Evolutionary conservation across 2,888 invertebrate genomes (phyloP).

Genomic region (Dioctria linearis): DNA sequence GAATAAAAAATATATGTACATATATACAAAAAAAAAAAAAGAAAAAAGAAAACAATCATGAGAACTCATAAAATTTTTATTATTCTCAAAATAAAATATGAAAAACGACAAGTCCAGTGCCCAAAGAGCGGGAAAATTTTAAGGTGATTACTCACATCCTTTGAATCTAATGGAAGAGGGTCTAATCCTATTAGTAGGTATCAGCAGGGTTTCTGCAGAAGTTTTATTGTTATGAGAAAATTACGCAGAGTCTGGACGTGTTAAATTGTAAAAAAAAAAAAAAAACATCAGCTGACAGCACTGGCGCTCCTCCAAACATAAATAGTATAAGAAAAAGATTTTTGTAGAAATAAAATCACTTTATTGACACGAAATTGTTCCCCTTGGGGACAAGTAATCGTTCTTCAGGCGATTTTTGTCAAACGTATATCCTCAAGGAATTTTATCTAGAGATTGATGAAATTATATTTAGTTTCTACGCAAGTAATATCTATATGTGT

Average conservation of each 20-base stretch:
- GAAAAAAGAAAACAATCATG: constrained; percentile 6
- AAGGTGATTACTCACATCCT: constrained; percentile 32
- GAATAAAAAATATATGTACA: no score
- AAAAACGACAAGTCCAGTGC: background rate
- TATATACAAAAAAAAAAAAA: no score
- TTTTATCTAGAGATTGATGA: background rate
- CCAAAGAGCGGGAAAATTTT: background rate
- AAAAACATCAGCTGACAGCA: no score
- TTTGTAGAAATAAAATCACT: background rate
- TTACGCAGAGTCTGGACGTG: background rate
- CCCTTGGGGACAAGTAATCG: background rate
- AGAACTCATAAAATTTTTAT: constrained; percentile 34
- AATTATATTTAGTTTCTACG: background rate
- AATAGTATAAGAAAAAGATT: background rate
- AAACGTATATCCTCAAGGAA: constrained; percentile 1
- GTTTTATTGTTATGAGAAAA: constrained; percentile 21
- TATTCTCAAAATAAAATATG: constrained; percentile 6
- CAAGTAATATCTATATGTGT: no score
- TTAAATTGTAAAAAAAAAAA: background rate
- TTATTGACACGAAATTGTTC: background rate
- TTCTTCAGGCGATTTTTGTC: constrained; percentile 1
- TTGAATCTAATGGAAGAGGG: constrained; percentile 33
- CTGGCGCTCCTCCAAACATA: background rate
- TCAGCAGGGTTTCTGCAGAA: constrained; percentile 1
- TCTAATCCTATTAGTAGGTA: constrained; percentile 21